phyloP scores from a whole-genome alignment of 2,888 invertebrate genomes.

The Morinoia aosen region DNA sequence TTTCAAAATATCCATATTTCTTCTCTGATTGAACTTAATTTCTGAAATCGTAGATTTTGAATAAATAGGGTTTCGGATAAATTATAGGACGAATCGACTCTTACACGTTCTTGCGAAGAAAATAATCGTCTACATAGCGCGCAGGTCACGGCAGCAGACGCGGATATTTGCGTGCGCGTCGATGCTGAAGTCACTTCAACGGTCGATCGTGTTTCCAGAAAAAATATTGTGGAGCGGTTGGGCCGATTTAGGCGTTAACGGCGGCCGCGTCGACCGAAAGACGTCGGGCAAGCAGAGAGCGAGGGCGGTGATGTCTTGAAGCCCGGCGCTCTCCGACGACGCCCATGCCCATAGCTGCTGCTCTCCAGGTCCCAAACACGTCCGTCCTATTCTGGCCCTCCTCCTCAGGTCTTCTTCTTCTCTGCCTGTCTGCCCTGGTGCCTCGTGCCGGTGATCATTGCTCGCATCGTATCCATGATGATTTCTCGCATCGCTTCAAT shows the following conservation, averaged over 20 bases:
- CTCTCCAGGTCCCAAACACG: not conserved
- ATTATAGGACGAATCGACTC: too few relatives aligned
- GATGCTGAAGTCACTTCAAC: not conserved
- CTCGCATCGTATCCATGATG: too few relatives aligned
- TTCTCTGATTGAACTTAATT: too few relatives aligned
- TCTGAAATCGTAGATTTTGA: too few relatives aligned
- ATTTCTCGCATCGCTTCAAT: too few relatives aligned
- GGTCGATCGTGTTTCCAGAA: not conserved
- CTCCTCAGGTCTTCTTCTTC: not conserved
- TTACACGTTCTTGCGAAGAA: too few relatives aligned
- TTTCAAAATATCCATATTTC: too few relatives aligned
- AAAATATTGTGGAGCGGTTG: not conserved
- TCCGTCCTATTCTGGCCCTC: not conserved
- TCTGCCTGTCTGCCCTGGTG: too few relatives aligned
- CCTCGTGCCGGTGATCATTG: too few relatives aligned
- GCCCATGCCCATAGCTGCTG: constrained; percentile 30
- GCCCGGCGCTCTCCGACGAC: constrained; percentile 1
- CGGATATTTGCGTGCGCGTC: not conserved
- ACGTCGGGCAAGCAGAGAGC: not conserved
- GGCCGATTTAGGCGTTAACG: not conserved
- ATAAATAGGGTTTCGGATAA: too few relatives aligned
- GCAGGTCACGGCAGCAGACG: too few relatives aligned
- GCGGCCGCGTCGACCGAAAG: not conserved
- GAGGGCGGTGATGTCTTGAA: constrained; percentile 20
- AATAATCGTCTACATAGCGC: too few relatives aligned